Evolutionary conservation across 2,797 vertebrate genomes (phyloP), one percentile per base, ranked within the genome.

Genomic region (Calcarius lapponicus): DNA sequence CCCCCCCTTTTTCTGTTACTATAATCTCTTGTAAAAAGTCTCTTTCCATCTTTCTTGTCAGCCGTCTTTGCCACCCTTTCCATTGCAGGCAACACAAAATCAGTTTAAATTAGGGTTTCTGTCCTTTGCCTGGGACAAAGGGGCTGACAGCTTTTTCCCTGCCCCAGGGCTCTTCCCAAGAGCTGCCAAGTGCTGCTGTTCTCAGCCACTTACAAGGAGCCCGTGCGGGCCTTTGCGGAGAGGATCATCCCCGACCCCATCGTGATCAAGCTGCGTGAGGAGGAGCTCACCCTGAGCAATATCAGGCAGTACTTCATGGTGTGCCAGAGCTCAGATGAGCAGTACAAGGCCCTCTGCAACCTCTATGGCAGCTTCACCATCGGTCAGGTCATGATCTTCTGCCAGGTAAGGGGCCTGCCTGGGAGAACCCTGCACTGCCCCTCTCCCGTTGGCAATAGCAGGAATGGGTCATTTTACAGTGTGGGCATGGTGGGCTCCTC

Each of bases 101-200:
- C 15, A 13, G 3, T 34, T 58, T 70, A 60, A 56, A 34, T 65
- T 10, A 47, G 25, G 13, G 9, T 34, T 60, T 47, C 31, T 61
- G 11, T 25, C 38, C 60, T 86, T 24, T 6, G 29, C 14, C 22
- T 58, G 72, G 36, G 36, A 36, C 36, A 36, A 36, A 36, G 36
- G 26, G 38, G 4, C 32, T 31, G 29, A 92, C 3, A 0, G 25
- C 18, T 56, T 57, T 64, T 36, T 61, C 7, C 25, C 45, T 38
- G 3, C 19, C 7, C 2, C 94, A 98, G 98, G 95, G 91, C 92
- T 42, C 78, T 98, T 10, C 93, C 97, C 48, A 26, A 73, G 4
- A 66, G 28, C 45, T 98, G 98, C 83, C 98, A 98, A 83, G 97
- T 98, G 97, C 97, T 98, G 25, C 97, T 98, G 9, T 98, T 98